phyloP scores from a whole-genome alignment of 2,113 vertebrate genomes.

The Theropithecus gelada region DNA sequence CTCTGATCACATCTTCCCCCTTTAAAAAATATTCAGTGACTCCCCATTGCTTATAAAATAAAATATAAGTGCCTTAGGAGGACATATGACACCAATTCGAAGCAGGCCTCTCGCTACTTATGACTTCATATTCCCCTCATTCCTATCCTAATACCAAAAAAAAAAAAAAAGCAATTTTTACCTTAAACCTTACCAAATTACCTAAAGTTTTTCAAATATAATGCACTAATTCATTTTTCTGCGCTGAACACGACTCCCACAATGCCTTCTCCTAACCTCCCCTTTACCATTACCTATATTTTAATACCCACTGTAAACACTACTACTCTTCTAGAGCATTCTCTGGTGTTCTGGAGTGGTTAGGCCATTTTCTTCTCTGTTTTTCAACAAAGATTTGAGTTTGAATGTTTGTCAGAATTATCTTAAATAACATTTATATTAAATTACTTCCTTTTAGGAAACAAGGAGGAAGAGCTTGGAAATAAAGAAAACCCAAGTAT shows the following conservation, averaged over 20 bases:
- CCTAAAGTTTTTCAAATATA: not conserved
- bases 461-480: not conserved
- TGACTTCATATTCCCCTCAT: not conserved
- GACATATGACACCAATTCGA: not conserved
- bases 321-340: not conserved
- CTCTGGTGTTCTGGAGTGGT: not conserved
- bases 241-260: not conserved
- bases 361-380: not conserved
- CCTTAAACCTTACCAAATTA: not conserved
- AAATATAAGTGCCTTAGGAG: not conserved
- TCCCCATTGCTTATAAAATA: not conserved
- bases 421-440: not conserved
- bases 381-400: not conserved
- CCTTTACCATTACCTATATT: not conserved
- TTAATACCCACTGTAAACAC: not conserved
- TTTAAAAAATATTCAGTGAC: not conserved
- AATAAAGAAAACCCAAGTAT: not conserved
- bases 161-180: not conserved
- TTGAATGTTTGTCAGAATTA: not conserved
- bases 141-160: not conserved
- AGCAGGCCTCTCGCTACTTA: not conserved
- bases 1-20: not conserved
- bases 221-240: not conserved
- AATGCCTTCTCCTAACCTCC: too few relatives aligned
- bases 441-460: constrained; percentile 5